Base-by-base conservation (phyloP, 2,113 vertebrate genomes). In the Choloepus hoffmanni region DNA sequence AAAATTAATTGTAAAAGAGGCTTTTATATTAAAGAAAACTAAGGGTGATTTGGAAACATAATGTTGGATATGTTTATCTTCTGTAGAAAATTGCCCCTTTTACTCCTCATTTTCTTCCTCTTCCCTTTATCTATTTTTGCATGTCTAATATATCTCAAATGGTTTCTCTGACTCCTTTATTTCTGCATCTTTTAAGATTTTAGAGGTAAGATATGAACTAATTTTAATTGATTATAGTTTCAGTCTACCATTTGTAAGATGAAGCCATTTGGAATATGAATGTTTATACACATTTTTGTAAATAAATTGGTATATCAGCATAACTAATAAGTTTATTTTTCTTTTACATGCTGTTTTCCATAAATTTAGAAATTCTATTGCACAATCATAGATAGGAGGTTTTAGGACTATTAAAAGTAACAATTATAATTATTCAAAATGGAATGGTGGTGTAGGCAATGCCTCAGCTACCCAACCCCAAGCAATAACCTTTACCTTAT, bases 21-120 rank as follows among this genome's bases (percentile, higher is more conserved):
- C 2, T 96, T 90, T 95, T 70, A 89, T 90, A 40, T 79, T 94
- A n/a, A 73, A 89, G 28, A 93, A 40, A 94, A 70, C 10, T 1
- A 82, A 78, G 19, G 21, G 2, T 90, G 28, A 82, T 87, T 65
- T 90, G 8, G 7, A 48, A 90, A 68, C 77, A 7, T 82, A 70
- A 65, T 85, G 55, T 63, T 85, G 45, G 14, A 84, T 92, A 85
- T 62, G n/a, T 83, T 85, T 95, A 67, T 82, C 36, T 85, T 82
- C 18, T 89, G 10, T 87, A 72, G 81, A 94, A 82, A 88, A 65
- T 19, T 70, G 0, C 58, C 10, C 36, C 16, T 73, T 70, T 92
- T 83, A 26, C 55, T 78, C 28, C 30, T 84, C 1, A 40, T 53
- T 96, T 94, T 88, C 12, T 92, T 73, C 16, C 26, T 85, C 28